Conservation (phyloP, 2,113 vertebrate genomes). For the Rhinolophus sinicus region DNA sequence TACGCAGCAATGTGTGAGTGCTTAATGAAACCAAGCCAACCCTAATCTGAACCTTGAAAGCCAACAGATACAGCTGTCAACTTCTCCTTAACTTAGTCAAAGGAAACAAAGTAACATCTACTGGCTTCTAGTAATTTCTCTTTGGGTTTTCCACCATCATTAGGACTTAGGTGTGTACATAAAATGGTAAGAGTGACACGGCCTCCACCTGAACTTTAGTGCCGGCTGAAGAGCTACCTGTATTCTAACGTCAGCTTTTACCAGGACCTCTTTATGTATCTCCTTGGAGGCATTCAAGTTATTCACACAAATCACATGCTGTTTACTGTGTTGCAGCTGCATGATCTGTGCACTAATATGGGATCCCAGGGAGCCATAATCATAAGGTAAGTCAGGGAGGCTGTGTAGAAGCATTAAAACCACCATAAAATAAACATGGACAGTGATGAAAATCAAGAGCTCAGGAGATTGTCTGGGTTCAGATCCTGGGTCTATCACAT, state of each 20-base stretch:
- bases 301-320: background rate
- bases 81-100: conserved; percentile 89
- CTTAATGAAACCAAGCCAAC: conserved; percentile 91
- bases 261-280: background rate
- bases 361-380: conserved; percentile 90
- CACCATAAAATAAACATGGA: background rate
- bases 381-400: conserved; percentile 90
- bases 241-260: conserved; percentile 86
- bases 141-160: conserved; percentile 89
- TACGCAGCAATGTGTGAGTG: conserved; percentile 87
- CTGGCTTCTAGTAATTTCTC: conserved; percentile 77
- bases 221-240: conserved; percentile 89
- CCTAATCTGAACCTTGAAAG: conserved; percentile 92
- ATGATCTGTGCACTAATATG: conserved; percentile 91
- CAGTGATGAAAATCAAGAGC: background rate
- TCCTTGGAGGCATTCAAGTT: background rate
- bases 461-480: background rate
- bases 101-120: background rate
- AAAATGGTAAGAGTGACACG: conserved; percentile 91
- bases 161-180: conserved; percentile 91
- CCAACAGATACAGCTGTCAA: conserved; percentile 88
- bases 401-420: conserved; percentile 53
- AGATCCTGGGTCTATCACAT: background rate
- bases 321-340: background rate
- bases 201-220: conserved; percentile 91